These are phyloP conservation scores for Taenioides sp. DNA, from an alignment of 2,797 vertebrate species.

Conservation along the genomic window DNA sequence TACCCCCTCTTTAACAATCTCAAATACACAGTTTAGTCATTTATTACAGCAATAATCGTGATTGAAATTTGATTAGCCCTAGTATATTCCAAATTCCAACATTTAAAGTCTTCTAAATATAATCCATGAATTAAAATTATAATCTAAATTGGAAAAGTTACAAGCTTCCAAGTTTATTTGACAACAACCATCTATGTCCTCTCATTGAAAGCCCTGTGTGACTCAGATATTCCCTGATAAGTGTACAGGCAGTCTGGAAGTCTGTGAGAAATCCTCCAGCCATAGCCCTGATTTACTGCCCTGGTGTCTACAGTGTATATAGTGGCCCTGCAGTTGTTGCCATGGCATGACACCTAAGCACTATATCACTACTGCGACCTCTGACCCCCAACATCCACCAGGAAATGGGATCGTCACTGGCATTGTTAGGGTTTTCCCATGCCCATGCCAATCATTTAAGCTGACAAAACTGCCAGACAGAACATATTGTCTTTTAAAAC, in stretches of 20 bases:
- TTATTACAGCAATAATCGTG: too few species aligned
- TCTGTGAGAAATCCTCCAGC: constrained; percentile 39
- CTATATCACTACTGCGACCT: constrained; percentile 50
- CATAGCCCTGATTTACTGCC: constrained; percentile 62
- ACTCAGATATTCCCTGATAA: constrained; percentile 18
- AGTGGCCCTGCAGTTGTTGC: constrained; percentile 55
- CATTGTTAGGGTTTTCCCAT: constrained; percentile 21
- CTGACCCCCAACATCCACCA: constrained; percentile 29
- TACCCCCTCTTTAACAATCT: too few species aligned
- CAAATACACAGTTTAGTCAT: too few species aligned
- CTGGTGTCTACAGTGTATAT: constrained; percentile 57
- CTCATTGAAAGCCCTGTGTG: neutral
- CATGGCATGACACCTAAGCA: constrained; percentile 51
- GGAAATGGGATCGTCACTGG: constrained; percentile 41
- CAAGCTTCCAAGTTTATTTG: neutral
- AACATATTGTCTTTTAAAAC: neutral
- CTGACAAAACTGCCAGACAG: neutral
- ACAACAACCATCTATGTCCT: too few species aligned
- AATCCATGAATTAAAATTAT: neutral
- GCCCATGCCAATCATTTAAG: constrained; percentile 18
- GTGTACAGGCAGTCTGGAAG: constrained; percentile 21
- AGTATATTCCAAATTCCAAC: too few species aligned
- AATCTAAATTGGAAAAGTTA: neutral
- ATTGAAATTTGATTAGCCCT: too few species aligned
- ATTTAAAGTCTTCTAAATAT: neutral